Percentiles rank a stretch among this genome's conserved stretches.
These are phyloP conservation scores for Corydoras sp. DNA, from an alignment of 2,113 vertebrate genomes.

Conservation along the genomic window DNA sequence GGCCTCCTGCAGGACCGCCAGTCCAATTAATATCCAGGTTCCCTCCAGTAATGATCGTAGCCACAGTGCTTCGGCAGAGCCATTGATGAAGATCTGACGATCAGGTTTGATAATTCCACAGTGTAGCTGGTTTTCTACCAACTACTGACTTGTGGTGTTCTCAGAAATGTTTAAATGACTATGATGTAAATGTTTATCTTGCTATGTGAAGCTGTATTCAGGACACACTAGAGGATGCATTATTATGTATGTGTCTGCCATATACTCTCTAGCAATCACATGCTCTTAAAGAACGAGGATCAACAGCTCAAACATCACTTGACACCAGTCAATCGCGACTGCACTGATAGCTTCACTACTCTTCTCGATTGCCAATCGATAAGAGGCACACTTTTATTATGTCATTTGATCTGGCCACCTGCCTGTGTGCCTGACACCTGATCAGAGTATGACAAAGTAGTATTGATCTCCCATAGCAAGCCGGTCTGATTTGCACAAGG, in stretches of 20 bases:
- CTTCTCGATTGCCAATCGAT: conserved; percentile 52
- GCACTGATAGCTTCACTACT: conserved; percentile 49
- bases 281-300: not conserved
- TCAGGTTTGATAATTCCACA: no score
- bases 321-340: not conserved
- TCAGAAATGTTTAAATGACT: no score
- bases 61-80: no score
- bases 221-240: not conserved
- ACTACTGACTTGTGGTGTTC: no score
- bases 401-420: conserved; percentile 62
- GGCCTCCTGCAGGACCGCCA: no score
- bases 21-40: no score
- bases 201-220: conserved; percentile 4
- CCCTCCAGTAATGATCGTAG: no score
- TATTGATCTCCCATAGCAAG: conserved; percentile 47
- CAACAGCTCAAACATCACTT: not conserved
- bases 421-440: conserved; percentile 53
- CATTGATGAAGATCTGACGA: no score
- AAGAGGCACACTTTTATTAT: conserved; percentile 56
- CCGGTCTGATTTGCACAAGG: conserved; percentile 36
- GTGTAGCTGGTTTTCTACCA: no score
- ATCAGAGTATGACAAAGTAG: conserved; percentile 54
- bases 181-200: not conserved
- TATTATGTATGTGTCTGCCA: not conserved
- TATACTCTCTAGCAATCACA: no score